phyloP scores from a whole-genome alignment of 2,888 invertebrate species.

The Latrodectus elegans region DNA sequence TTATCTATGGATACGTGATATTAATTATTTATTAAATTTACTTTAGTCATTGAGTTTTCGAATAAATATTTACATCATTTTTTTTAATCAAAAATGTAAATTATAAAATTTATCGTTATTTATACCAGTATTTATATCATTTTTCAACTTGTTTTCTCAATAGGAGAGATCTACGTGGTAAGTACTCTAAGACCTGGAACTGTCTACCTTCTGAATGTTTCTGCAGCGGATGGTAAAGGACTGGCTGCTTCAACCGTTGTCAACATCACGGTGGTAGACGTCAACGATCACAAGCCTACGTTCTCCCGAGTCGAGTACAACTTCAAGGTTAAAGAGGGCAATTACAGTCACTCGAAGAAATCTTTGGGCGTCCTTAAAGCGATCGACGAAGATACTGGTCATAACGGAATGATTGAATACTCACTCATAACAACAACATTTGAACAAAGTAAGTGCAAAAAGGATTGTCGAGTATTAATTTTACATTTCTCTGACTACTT shows the following conservation, averaged over 20 bases:
- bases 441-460: constrained; percentile 48
- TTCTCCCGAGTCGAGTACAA: constrained; percentile 89
- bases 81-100: too few species aligned
- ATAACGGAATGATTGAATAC: constrained; percentile 86
- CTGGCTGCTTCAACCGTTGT: constrained; percentile 82
- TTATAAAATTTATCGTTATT: neutral
- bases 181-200: constrained; percentile 71
- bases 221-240: constrained; percentile 85
- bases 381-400: constrained; percentile 85
- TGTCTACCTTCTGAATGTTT: constrained; percentile 79
- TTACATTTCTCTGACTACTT: neutral
- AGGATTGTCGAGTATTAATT: neutral
- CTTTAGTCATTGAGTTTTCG: too few species aligned
- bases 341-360: constrained; percentile 80
- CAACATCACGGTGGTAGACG: constrained; percentile 80
- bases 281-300: constrained; percentile 88
- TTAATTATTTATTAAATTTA: too few species aligned
- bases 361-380: constrained; percentile 85
- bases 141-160: neutral
- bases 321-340: constrained; percentile 87
- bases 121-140: neutral
- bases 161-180: constrained; percentile 72
- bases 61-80: too few species aligned
- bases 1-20: too few species aligned
- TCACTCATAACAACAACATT: constrained; percentile 72